Evolutionary conservation across 2,888 invertebrate species (phyloP).

Genomic region (Subacronicta megacephala): DNA sequence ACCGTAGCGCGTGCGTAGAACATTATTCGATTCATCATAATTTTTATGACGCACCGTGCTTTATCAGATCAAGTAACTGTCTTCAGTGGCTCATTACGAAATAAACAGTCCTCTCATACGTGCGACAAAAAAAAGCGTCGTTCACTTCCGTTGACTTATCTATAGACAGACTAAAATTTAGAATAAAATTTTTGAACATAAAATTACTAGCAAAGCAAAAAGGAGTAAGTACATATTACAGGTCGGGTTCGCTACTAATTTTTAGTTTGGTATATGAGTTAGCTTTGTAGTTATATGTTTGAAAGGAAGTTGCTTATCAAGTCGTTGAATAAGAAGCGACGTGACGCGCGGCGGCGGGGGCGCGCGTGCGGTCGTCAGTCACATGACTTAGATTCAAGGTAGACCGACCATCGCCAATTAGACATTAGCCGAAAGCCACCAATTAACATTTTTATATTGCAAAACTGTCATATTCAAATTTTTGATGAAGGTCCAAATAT

Average conservation of each 20-base stretch:
- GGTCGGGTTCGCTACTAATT: too few relatives aligned
- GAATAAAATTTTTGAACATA: too few relatives aligned
- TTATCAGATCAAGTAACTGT: too few relatives aligned
- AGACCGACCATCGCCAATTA: conserved; percentile 53
- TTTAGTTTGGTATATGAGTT: conserved; percentile 9
- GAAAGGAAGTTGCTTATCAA: conserved; percentile 28
- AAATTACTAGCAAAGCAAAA: too few relatives aligned
- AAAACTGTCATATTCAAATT: conserved; percentile 12
- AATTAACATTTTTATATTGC: conserved; percentile 24
- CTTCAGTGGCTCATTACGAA: too few relatives aligned
- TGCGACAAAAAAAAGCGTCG: too few relatives aligned
- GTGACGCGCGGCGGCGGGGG: conserved; percentile 22
- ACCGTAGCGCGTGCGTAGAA: background rate
- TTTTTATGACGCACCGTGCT: too few relatives aligned
- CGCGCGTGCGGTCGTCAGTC: conserved; percentile 48
- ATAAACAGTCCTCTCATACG: too few relatives aligned
- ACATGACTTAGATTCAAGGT: conserved; percentile 75
- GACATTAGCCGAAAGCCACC: conserved; percentile 34
- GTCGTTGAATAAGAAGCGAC: conserved; percentile 40
- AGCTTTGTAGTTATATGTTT: conserved; percentile 6
- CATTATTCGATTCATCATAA: too few relatives aligned
- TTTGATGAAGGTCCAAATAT: background rate
- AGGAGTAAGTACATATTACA: too few relatives aligned
- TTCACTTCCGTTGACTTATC: too few relatives aligned
- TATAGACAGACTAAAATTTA: too few relatives aligned